Conservation (phyloP, 2,888 invertebrate species). For the Rosalia funebris region DNA sequence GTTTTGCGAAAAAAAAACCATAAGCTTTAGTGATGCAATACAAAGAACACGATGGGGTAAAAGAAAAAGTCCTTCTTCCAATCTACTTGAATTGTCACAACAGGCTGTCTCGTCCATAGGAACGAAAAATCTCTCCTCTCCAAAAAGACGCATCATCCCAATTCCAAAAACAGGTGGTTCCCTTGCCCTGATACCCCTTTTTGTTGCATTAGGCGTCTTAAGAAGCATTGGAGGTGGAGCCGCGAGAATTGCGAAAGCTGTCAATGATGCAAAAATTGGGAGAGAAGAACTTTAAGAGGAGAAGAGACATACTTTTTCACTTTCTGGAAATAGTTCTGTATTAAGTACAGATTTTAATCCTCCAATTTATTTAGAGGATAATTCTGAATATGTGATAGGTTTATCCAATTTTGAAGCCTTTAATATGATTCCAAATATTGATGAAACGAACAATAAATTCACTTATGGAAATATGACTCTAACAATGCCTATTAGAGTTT, state of each 20-base stretch:
- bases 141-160: background rate
- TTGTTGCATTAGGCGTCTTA: background rate
- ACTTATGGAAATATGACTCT: background rate
- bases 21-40: background rate
- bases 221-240: background rate
- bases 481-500: background rate
- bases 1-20: background rate
- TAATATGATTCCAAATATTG: conserved; percentile 53
- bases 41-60: background rate
- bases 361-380: conserved; percentile 38
- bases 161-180: background rate
- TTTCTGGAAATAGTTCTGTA: conserved; percentile 25
- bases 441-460: conserved; percentile 52
- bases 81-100: too few species aligned
- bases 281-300: background rate
- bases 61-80: too few species aligned
- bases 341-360: conserved; percentile 43
- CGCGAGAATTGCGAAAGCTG: too few species aligned
- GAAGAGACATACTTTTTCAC: background rate
- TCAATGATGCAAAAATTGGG: background rate
- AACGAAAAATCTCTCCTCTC: too few species aligned
- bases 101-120: too few species aligned
- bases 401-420: conserved; percentile 49
- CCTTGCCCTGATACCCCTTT: conserved; percentile 2
- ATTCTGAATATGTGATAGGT: conserved; percentile 45